phyloP scores from a whole-genome alignment of 2,888 invertebrate species.

The Athripsodes cinereus region DNA sequence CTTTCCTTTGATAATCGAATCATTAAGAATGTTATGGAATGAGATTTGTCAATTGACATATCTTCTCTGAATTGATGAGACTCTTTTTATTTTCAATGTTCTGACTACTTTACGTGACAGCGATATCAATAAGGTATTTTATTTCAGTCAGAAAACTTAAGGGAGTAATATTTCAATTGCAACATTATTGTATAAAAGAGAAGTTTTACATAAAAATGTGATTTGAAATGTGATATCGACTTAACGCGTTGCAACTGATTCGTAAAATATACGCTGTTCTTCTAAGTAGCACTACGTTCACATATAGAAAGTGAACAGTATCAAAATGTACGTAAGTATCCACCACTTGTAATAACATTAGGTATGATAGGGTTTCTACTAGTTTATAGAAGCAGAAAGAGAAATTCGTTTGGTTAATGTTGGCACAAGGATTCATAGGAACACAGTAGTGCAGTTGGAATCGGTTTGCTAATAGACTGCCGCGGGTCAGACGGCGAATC shows the following conservation, averaged over 20 bases:
- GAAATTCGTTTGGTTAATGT: slow-evolving; percentile 4
- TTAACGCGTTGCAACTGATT: background rate
- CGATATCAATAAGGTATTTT: too few relatives aligned
- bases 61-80: too few relatives aligned
- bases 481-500: slow-evolving; percentile 13
- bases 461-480: slow-evolving; percentile 14
- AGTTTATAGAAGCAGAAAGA: too few relatives aligned
- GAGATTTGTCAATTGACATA: too few relatives aligned
- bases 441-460: background rate
- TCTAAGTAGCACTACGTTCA: background rate
- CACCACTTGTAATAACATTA: background rate
- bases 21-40: too few relatives aligned
- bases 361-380: background rate
- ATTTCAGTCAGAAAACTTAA: too few relatives aligned
- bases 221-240: background rate
- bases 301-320: background rate
- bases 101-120: too few relatives aligned
- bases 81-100: too few relatives aligned
- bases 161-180: too few relatives aligned
- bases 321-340: background rate
- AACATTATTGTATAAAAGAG: too few relatives aligned
- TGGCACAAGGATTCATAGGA: slow-evolving; percentile 3
- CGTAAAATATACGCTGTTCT: background rate
- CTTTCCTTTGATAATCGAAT: too few relatives aligned
- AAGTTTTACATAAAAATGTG: background rate